Evolutionary conservation across 2,797 vertebrate genomes (phyloP).

Genomic region (Choloepus didactylus): DNA sequence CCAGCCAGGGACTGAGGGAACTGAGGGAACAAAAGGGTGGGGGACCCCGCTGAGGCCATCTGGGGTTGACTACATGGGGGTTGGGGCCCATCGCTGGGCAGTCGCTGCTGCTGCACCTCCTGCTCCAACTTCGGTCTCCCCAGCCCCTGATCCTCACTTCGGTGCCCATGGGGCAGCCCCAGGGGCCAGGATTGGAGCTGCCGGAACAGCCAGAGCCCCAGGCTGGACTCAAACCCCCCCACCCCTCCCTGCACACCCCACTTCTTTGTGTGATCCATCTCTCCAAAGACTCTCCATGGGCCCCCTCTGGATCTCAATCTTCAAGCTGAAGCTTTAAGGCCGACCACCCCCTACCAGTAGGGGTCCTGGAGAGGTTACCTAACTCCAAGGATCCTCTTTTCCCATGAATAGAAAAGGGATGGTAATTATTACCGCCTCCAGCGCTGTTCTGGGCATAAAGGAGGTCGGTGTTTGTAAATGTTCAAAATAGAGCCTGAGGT

Average conservation of each 20-base stretch:
- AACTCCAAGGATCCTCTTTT: not conserved
- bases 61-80: not conserved
- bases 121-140: not conserved
- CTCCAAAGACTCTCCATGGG: not conserved
- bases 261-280: not conserved
- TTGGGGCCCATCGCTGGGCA: conserved; percentile 12
- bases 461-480: conserved; percentile 45
- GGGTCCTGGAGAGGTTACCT: not conserved
- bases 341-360: not conserved
- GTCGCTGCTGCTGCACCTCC: not conserved
- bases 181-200: not conserved
- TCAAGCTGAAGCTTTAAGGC: not conserved
- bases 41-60: not conserved
- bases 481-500: not conserved
- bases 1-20: not conserved
- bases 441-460: not conserved
- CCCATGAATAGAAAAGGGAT: not conserved
- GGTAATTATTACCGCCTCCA: not conserved
- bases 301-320: not conserved
- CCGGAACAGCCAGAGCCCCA: not conserved
- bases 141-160: not conserved
- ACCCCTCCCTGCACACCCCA: not conserved
- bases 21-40: not conserved
- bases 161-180: not conserved
- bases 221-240: not conserved